phyloP scores from a whole-genome alignment of 2,113 vertebrate species.

The Oplegnathus fasciatus region DNA sequence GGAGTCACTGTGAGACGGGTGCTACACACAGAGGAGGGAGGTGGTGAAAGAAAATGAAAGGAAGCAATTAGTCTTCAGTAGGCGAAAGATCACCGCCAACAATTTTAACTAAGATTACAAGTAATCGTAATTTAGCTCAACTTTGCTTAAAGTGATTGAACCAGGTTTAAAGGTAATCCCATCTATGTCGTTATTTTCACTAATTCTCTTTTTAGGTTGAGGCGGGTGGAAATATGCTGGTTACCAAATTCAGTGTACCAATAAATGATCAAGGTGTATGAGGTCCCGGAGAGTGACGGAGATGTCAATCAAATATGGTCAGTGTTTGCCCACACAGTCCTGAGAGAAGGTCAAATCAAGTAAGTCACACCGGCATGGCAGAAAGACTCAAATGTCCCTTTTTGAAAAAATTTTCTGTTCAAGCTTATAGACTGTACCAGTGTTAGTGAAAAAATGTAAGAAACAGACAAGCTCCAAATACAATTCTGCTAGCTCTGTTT shows the following conservation, averaged over 20 bases:
- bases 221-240: too few species aligned
- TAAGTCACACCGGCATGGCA: too few species aligned
- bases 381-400: too few species aligned
- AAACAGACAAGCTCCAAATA: too few species aligned
- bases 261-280: too few species aligned
- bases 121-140: neutral
- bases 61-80: neutral
- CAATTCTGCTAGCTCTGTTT: too few species aligned
- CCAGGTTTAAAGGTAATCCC: neutral
- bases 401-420: too few species aligned
- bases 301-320: neutral
- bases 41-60: neutral
- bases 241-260: too few species aligned
- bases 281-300: neutral
- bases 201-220: neutral
- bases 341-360: too few species aligned
- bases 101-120: neutral
- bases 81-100: neutral
- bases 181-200: neutral
- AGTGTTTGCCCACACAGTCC: neutral
- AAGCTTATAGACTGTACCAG: too few species aligned
- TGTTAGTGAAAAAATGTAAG: too few species aligned
- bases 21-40: slow-evolving; percentile 54
- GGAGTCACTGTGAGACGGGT: slow-evolving; percentile 87
- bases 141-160: neutral